Conservation (phyloP, 2,113 vertebrate species). For the Microtus montanus region DNA sequence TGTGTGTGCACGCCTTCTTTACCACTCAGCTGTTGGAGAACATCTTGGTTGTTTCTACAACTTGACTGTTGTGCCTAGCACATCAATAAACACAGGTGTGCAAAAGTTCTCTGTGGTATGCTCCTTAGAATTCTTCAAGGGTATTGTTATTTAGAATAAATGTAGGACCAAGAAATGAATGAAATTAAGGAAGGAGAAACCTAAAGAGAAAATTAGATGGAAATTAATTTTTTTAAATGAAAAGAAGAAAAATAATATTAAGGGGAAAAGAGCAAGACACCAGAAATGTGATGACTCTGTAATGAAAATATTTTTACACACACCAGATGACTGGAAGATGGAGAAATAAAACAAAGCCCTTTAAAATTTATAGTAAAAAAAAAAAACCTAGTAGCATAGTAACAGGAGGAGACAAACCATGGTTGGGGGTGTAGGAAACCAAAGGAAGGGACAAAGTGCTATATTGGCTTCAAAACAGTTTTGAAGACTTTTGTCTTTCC, state of each 20-base stretch:
- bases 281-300: background rate
- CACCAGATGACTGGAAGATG: background rate
- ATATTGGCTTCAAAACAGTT: background rate
- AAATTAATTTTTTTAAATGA: background rate
- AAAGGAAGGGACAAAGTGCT: background rate
- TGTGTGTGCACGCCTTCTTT: background rate
- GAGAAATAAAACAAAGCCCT: background rate
- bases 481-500: background rate
- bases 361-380: background rate
- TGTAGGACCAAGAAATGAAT: background rate
- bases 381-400: background rate
- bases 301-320: background rate
- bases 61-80: background rate
- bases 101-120: background rate
- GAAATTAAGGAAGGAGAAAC: background rate
- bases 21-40: background rate
- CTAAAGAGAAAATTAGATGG: background rate
- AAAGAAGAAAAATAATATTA: background rate
- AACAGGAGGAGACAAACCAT: background rate
- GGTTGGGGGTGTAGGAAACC: too few species aligned
- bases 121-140: background rate
- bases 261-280: background rate
- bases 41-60: background rate
- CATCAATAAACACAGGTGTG: background rate
- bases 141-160: background rate